Conservation (phyloP, 2,888 invertebrate species). For the Andrena bicolor region DNA sequence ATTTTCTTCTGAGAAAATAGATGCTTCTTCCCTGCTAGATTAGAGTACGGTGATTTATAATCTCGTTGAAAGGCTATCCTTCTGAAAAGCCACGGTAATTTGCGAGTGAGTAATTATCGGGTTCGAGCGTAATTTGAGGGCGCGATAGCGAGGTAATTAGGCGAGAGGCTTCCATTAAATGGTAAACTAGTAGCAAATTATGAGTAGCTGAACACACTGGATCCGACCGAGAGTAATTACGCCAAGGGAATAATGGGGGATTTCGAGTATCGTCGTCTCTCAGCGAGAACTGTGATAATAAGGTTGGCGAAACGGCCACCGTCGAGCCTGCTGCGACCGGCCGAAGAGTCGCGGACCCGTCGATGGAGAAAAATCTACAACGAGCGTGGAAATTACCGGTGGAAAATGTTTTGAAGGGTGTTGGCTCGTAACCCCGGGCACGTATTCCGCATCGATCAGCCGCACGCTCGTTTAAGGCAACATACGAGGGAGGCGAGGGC, state of each 20-base stretch:
- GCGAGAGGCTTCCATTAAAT: constrained; percentile 39
- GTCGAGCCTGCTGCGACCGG: no score
- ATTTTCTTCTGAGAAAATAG: neutral
- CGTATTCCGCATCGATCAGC: constrained; percentile 56
- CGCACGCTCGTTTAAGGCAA: constrained; percentile 26
- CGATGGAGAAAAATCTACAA: neutral
- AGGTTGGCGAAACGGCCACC: constrained; percentile 11
- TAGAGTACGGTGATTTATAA: neutral
- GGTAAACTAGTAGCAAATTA: constrained; percentile 49
- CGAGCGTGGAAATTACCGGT: constrained; percentile 4
- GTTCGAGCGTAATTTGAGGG: constrained; percentile 13
- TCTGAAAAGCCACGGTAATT: constrained; percentile 10
- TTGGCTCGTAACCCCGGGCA: constrained; percentile 37
- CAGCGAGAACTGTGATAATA: constrained; percentile 43
- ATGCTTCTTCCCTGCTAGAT: neutral
- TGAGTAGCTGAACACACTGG: neutral
- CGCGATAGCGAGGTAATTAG: constrained; percentile 45
- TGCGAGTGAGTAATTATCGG: constrained; percentile 28
- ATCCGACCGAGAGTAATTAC: constrained; percentile 15
- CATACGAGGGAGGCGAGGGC: constrained; percentile 8
- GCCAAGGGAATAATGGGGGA: constrained; percentile 46
- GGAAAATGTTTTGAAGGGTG: constrained; percentile 33
- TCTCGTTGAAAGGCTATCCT: neutral
- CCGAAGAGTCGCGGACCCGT: neutral
- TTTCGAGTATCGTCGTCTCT: constrained; percentile 48